Evolutionary conservation across 2,113 vertebrate species (phyloP), one percentile per base, ranked within the genome.

Genomic region (Podarcis raffonei): DNA sequence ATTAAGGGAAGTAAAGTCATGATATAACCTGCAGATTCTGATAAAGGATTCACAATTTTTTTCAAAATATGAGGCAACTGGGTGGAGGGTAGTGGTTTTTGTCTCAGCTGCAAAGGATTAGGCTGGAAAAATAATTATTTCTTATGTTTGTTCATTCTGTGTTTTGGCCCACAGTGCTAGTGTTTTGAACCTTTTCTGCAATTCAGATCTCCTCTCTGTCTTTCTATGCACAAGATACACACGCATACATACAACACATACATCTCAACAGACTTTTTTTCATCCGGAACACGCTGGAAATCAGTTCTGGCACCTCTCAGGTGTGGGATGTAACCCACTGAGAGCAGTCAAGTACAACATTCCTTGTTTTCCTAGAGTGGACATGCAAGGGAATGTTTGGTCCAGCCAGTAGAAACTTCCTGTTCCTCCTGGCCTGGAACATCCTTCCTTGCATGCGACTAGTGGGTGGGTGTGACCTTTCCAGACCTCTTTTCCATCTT

Each of bases 1-100:
- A 71, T 84, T 83, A n/a, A 85, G 89, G 75, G 62, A 71, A 68
- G 11, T 57, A 39, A 59, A 57, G 16, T 77, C 84, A 75, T 37
- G 30, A 35, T 72, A 53, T 30, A 1, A 85, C 37, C 59, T 39
- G 37, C 37, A 32, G 11, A 32, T 48, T 59, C 18, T 48, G 84
- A 76, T 39, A 37, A 2, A n/a, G 74, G 75, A 66, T 77, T 22
- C 59, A 48, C 18, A 32, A 30, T 1, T 6, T 59, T 8, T 76
- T 75, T 85, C 37, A 20, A 5, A 85, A 75, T 20, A 22, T 18
- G 71, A 76, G 35, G 30, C 35, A 13, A 6, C 16, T 23, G 4
- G 59, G 59, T 15, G 59, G 18, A 62, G 5, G 59, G 59, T 4
- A 8, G 27, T 27, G 7, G 20, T 23, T 35, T 7, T 27, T 75